Conservation (phyloP, 92 coral and sea anemone species). For the Heliopora coerulea region DNA sequence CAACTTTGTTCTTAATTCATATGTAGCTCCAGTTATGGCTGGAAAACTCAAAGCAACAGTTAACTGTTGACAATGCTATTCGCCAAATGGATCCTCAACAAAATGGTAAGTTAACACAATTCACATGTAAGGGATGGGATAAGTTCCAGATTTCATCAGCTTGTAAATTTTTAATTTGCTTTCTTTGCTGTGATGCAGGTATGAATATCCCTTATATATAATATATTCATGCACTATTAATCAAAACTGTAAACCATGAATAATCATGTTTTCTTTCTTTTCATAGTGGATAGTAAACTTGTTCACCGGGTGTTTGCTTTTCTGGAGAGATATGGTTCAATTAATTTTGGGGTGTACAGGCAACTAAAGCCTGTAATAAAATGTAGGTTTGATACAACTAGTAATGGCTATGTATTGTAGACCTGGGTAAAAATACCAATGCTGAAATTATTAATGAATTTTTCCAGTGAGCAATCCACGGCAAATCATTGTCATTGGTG, state of each 20-base stretch:
- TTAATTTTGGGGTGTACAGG: slow-evolving; percentile 97
- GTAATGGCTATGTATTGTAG: background rate
- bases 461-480: slow-evolving; percentile 79
- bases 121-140: too few species aligned
- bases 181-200: too few species aligned
- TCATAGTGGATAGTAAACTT: slow-evolving; percentile 81
- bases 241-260: too few species aligned
- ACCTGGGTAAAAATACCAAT: background rate
- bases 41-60: slow-evolving; percentile 86
- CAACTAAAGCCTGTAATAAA: slow-evolving; percentile 66
- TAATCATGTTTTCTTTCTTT: background rate
- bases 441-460: too few species aligned
- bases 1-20: too few species aligned
- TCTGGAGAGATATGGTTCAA: slow-evolving; percentile 92
- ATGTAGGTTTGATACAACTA: too few species aligned
- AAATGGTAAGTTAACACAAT: slow-evolving; percentile 59
- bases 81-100: slow-evolving; percentile 90
- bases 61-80: slow-evolving; percentile 73
- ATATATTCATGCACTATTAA: too few species aligned
- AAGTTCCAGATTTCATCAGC: too few species aligned
- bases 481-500: slow-evolving; percentile 85
- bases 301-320: slow-evolving; percentile 91
- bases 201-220: too few species aligned
- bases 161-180: too few species aligned
- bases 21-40: slow-evolving; percentile 89